Evolutionary conservation across 1,140 invertebrate species (phyloP), one percentile per base, ranked within the genome.

Genomic region (Schmidtea mediterranea): DNA sequence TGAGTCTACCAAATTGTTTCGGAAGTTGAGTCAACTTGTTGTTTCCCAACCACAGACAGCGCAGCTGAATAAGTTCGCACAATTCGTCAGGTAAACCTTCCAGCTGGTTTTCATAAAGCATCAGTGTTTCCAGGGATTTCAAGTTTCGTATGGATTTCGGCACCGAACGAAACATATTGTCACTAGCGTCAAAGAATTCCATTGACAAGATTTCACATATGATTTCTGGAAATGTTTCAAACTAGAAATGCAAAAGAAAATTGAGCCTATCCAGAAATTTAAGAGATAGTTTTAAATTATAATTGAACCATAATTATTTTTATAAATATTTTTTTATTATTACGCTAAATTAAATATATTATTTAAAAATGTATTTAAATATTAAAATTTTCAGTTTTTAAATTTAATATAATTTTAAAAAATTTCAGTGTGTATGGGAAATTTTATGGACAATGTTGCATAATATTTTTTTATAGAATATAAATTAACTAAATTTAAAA

Each of bases 1-100:
- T 52, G 18, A 67, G 53, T n/a, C 57, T 51, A 1, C 57, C 57
- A 50, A 67, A 63, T 36, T 58, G 49, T 45, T 50, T 51, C 10
- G 65, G 65, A 9, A 67, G 54, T 38, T 52, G 39, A 8, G 51
- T 50, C 1, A 67, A 43, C 6, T 52, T 38, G 50, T 67, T 67
- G 46, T 62, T 59, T 6, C 65, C 64, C 5, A 66, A 49, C 64
- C 64, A 66, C 0, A 67, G 49, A 49, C 57, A 59, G 18, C 57
- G 52, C 3, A 67, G 52, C 16, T 60, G 53, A 9, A 46, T 21
- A 8, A 48, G 15, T 18, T 32, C 13, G 21, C 23, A 24, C 10
- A 48, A 22, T 9, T 53, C 52, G 32, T 65, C 60, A 5, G 65
- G 65, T 13, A 67, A 50, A 13, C 48, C 49, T 16, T 55, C 52